These are phyloP conservation scores for Calyptomena viridis DNA, from an alignment of 2,113 vertebrate genomes.

Conservation along the genomic window DNA sequence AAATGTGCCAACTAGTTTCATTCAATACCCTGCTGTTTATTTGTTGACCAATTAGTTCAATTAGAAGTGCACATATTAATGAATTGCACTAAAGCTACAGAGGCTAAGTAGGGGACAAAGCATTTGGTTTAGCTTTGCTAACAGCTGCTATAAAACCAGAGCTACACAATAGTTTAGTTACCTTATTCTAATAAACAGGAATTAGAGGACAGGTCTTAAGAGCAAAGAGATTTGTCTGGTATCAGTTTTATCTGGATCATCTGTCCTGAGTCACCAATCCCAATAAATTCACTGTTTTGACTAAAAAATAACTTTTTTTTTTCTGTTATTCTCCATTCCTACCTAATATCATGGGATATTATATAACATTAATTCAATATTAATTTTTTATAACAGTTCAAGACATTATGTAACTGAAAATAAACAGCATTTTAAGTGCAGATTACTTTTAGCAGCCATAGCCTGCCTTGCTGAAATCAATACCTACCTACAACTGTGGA, in stretches of 20 bases:
- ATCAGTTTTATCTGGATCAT: not conserved
- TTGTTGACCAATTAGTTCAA: constrained; percentile 27
- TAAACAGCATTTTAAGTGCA: constrained; percentile 10
- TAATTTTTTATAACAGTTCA: not conserved
- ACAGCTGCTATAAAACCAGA: not conserved
- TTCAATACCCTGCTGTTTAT: not conserved
- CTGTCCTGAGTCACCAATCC: not conserved
- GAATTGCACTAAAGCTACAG: constrained; percentile 10
- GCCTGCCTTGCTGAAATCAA: not conserved
- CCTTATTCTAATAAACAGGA: not conserved
- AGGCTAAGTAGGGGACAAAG: not conserved
- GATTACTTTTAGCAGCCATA: not conserved
- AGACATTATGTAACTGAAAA: not conserved
- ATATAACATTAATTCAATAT: not conserved
- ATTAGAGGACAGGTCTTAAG: not conserved
- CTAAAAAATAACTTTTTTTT: not conserved
- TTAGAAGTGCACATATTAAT: constrained; percentile 28
- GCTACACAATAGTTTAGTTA: not conserved
- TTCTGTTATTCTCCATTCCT: not conserved
- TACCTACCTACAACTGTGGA: not conserved
- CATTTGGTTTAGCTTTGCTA: not conserved
- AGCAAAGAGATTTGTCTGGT: not conserved
- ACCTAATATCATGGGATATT: not conserved
- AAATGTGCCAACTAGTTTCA: constrained; percentile 8
- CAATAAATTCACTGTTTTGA: not conserved